Conservation (phyloP, 2,113 vertebrate species). For the Gobio gobio region DNA sequence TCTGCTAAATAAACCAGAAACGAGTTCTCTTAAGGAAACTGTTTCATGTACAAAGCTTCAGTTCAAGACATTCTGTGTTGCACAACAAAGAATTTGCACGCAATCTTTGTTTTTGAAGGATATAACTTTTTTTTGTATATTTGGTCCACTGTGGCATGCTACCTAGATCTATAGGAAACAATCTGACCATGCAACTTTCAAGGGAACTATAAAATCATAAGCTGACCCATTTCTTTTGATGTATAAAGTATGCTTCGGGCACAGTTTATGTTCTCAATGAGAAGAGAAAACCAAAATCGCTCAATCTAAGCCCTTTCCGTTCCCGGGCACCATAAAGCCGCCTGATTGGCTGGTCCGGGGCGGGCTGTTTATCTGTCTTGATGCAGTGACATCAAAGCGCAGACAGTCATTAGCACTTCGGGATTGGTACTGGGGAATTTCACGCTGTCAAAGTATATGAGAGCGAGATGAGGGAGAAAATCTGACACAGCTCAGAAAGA, state of each 20-base stretch:
- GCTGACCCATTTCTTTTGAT: slow-evolving; percentile 47
- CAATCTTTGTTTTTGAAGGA: neutral
- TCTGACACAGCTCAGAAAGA: slow-evolving; percentile 44
- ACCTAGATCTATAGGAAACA: slow-evolving; percentile 8
- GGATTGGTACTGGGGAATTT: slow-evolving; percentile 53
- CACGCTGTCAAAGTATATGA: slow-evolving; percentile 42
- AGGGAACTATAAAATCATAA: slow-evolving; percentile 18
- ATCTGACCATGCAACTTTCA: slow-evolving; percentile 10
- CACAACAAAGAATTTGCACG: neutral
- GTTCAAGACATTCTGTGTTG: neutral
- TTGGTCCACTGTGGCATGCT: slow-evolving; percentile 1
- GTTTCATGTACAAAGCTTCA: neutral
- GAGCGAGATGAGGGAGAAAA: slow-evolving; percentile 26
- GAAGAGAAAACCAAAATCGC: slow-evolving; percentile 40
- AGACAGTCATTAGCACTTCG: slow-evolving; percentile 53
- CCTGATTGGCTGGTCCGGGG: slow-evolving; percentile 44
- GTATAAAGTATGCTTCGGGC: slow-evolving; percentile 42
- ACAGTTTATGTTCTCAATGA: slow-evolving; percentile 49
- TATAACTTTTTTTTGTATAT: neutral
- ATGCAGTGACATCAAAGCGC: slow-evolving; percentile 57
- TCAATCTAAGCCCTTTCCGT: slow-evolving; percentile 41
- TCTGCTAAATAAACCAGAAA: neutral
- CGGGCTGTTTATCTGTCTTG: slow-evolving; percentile 56
- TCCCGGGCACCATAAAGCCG: slow-evolving; percentile 18
- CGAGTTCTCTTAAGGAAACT: neutral